Percentiles rank a stretch among this genome's conserved stretches.
These are phyloP conservation scores for Zingel zingel DNA, from an alignment of 2,113 vertebrate species.

Conservation along the genomic window DNA sequence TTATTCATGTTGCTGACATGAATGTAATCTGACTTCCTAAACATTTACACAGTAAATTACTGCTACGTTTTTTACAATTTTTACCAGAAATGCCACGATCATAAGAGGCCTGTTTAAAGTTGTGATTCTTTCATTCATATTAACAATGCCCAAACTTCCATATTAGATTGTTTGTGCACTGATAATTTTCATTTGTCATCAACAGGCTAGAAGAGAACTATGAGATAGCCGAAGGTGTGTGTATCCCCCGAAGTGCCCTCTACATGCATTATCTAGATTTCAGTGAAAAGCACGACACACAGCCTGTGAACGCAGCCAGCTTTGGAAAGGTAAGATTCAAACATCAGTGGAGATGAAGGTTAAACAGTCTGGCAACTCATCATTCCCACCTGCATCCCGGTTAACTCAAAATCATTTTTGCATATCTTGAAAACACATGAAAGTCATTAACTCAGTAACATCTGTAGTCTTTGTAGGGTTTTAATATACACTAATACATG, in stretches of 20 bases:
- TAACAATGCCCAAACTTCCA: background rate
- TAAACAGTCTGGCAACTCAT: background rate
- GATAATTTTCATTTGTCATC: slow-evolving; percentile 40
- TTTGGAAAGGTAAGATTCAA: slow-evolving; percentile 93
- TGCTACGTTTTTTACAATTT: background rate
- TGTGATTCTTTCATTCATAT: background rate
- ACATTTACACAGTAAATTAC: background rate
- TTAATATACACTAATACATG: background rate
- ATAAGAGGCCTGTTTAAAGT: background rate
- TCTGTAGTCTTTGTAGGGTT: background rate
- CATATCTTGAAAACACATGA: background rate
- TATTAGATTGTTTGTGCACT: background rate
- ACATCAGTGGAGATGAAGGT: background rate
- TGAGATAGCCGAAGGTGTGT: slow-evolving; percentile 98
- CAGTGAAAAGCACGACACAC: slow-evolving; percentile 97
- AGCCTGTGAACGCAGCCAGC: slow-evolving; percentile 98
- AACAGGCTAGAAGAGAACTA: slow-evolving; percentile 98
- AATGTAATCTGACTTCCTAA: background rate
- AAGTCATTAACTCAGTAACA: background rate
- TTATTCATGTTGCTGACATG: background rate
- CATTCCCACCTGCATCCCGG: background rate
- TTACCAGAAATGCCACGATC: background rate
- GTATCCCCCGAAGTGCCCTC: slow-evolving; percentile 97
- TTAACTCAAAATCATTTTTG: background rate
- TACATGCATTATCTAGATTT: slow-evolving; percentile 99